Evolutionary conservation across 2,888 invertebrate genomes (phyloP).

Genomic region (Pocota personata): DNA sequence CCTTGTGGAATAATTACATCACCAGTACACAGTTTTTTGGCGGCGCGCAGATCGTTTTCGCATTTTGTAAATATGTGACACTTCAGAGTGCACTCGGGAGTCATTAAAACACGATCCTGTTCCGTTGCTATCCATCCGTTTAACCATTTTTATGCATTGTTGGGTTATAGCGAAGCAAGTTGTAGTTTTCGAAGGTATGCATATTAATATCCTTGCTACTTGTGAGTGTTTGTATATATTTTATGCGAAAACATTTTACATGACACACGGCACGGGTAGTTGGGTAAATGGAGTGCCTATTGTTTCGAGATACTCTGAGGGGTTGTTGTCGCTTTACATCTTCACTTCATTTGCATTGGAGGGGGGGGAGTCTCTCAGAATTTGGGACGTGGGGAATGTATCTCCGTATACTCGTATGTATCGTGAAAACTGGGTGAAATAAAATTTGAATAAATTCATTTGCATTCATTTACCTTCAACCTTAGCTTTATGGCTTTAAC

Average conservation of each 20-base stretch:
- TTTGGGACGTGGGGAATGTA: background rate
- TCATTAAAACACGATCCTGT: conserved; percentile 61
- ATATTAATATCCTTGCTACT: conserved; percentile 23
- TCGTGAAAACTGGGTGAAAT: conserved; percentile 60
- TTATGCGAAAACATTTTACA: conserved; percentile 30
- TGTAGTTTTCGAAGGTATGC: conserved; percentile 31
- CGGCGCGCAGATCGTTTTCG: conserved; percentile 1
- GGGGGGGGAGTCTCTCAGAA: background rate
- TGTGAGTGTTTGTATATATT: conserved; percentile 40
- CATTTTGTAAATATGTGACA: conserved; percentile 34
- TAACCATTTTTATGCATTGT: conserved; percentile 55
- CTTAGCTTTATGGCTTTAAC: conserved; percentile 57
- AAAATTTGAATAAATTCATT: conserved; percentile 73
- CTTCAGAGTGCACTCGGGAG: conserved; percentile 57
- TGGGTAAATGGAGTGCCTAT: conserved; percentile 47
- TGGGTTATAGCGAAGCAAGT: background rate
- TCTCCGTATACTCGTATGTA: background rate
- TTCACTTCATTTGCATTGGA: conserved; percentile 63
- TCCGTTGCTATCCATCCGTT: conserved; percentile 49
- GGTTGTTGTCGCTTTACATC: conserved; percentile 34
- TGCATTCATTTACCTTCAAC: conserved; percentile 66
- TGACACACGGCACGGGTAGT: background rate
- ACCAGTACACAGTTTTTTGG: background rate
- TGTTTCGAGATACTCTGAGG: conserved; percentile 45
- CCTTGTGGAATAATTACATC: conserved; percentile 52